Percentiles rank a stretch among this genome's conserved stretches.
phyloP scores from a whole-genome alignment of 1,140 invertebrate genomes.

The Himalopsyche phryganea region DNA sequence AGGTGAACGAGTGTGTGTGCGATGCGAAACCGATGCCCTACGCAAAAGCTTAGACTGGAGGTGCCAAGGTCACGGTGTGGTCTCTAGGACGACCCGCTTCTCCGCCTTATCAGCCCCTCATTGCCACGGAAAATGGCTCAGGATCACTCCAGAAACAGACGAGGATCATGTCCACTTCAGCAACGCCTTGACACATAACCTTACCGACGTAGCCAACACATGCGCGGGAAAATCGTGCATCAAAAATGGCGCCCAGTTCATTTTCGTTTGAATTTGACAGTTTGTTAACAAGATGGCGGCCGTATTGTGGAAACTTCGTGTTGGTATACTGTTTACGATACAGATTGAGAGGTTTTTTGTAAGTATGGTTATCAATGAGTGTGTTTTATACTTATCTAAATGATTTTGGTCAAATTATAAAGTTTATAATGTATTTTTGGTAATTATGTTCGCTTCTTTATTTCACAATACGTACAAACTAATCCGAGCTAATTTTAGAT shows the following conservation, averaged over 20 bases:
- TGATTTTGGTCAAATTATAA: too few relatives aligned
- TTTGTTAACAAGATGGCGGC: too few relatives aligned
- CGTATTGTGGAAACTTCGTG: too few relatives aligned
- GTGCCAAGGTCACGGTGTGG: constrained; percentile 73
- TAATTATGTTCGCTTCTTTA: too few relatives aligned
- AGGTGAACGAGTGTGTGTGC: constrained; percentile 71
- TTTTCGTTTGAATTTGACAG: constrained; percentile 5
- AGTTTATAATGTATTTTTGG: too few relatives aligned
- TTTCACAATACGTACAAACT: too few relatives aligned
- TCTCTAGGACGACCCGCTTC: constrained; percentile 70
- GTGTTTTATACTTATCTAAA: too few relatives aligned
- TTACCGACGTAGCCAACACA: constrained; percentile 17
- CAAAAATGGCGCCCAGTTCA: constrained; percentile 35
- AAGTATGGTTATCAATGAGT: too few relatives aligned
- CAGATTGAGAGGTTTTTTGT: too few relatives aligned
- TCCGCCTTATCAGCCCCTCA: constrained; percentile 71
- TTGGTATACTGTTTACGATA: too few relatives aligned
- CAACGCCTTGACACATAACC: constrained; percentile 33
- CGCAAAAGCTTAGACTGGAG: constrained; percentile 68
- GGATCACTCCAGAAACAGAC: constrained; percentile 57
- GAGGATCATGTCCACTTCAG: constrained; percentile 56
- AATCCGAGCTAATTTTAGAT: too few relatives aligned
- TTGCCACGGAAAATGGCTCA: constrained; percentile 82
- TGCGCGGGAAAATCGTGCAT: constrained; percentile 2
- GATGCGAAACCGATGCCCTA: constrained; percentile 73